Evolutionary conservation across 2,113 vertebrate genomes (phyloP).

Genomic region (Corydoras sp.): DNA sequence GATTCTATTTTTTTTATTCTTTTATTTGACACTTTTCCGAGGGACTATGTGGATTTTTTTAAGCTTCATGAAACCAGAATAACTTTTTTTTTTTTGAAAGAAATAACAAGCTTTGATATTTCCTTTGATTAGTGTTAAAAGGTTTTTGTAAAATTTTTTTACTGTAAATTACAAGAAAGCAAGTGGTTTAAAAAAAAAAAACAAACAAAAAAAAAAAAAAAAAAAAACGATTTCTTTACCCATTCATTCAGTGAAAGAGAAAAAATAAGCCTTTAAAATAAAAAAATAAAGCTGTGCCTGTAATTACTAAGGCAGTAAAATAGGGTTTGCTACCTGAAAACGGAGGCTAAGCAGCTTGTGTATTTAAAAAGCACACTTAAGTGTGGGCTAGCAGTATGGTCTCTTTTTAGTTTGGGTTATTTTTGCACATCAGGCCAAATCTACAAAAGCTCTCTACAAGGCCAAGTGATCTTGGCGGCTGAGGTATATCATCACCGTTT

Average conservation of each 20-base stretch:
- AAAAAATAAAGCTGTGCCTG: background rate
- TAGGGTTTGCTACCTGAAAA: background rate
- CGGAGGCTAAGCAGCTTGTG: constrained; percentile 5
- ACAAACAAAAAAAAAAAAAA: background rate
- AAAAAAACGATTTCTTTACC: background rate
- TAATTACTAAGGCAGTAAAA: constrained; percentile 13
- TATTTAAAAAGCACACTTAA: background rate
- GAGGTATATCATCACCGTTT: constrained; percentile 49
- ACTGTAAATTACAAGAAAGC: too few species aligned
- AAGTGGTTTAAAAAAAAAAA: background rate
- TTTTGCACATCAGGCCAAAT: constrained; percentile 1
- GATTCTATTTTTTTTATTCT: background rate
- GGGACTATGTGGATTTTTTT: background rate
- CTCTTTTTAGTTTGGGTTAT: background rate
- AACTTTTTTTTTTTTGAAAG: too few species aligned
- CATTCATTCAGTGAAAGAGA: background rate
- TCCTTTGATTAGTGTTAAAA: too few species aligned
- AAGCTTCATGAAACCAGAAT: too few species aligned
- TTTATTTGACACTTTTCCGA: background rate
- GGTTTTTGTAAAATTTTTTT: too few species aligned
- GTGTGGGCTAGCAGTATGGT: background rate
- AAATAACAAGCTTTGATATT: too few species aligned
- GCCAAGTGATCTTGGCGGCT: constrained; percentile 3
- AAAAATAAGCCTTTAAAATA: background rate
- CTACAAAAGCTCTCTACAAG: background rate